Evolutionary conservation across 2,113 vertebrate species (phyloP), one percentile per base, ranked within the genome.

Genomic region (Odontophorus gujanensis): DNA sequence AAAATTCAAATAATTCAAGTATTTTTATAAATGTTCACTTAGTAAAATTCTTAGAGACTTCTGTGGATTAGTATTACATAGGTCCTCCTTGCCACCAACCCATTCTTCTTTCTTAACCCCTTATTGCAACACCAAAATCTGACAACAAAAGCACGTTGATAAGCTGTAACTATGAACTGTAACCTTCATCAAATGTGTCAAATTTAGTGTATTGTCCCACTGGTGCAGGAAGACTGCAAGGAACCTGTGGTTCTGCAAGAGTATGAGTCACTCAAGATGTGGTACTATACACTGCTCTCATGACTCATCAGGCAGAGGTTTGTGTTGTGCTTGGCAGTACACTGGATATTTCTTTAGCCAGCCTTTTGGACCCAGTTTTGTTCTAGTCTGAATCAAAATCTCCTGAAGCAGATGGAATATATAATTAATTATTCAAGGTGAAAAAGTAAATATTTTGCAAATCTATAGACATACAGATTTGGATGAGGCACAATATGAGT

Each of bases 191-290:
- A n/a, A 71, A 67, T 17, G 3, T 61, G 15, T 86, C 24, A 17
- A 40, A 89, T 68, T 67, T 36, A 63, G 25, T 2, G 13, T 21
- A 28, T 22, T 47, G 25, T 12, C 89, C 47, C 79, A 71, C 10
- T n/a, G 22, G 30, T 72, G 42, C 76, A 83, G 79, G 85, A 87
- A 86, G 57, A 11, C 72, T 68, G 72, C 62, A 76, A 81, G 68
- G 72, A 95, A 30, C n/a, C 68, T 59, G 55, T 83, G 59, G 28
- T 80, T 95, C 91, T 89, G 47, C 79, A 80, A 15, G 15, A 51
- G 9, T 1, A 0, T 36, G 75, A 82, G 38, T 61, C 38, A 43
- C 22, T 71, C 42, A 9, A 62, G 38, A 36, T 67, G 21, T 43
- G 55, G 40, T 38, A 45, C 63, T 43, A 79, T 15, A 30, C 22